Evolutionary conservation across 1,140 invertebrate genomes (phyloP).

Genomic region (Neoseiulus cucumeris): DNA sequence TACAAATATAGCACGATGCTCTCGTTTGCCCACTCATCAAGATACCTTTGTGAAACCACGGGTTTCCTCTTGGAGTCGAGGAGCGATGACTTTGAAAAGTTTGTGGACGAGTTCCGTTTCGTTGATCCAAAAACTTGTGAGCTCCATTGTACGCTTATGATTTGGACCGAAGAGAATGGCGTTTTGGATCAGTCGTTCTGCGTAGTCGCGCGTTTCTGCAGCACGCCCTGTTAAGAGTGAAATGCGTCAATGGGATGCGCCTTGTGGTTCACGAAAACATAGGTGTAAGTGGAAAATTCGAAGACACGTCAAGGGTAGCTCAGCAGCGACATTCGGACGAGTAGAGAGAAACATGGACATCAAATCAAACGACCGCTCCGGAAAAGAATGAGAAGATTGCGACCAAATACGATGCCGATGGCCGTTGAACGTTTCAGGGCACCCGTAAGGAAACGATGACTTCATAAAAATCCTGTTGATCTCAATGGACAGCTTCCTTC

Average conservation of each 20-base stretch:
- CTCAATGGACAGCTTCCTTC: no score
- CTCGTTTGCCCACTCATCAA: no score
- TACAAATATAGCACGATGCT: no score
- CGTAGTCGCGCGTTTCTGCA: neutral
- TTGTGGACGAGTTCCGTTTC: slow-evolving; percentile 79
- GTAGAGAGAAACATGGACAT: neutral
- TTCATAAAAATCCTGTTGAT: no score
- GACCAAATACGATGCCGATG: neutral
- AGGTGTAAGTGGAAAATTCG: neutral
- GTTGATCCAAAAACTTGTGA: slow-evolving; percentile 64
- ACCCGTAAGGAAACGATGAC: no score
- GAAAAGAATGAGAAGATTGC: neutral
- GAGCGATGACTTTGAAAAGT: slow-evolving; percentile 74
- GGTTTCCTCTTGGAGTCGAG: slow-evolving; percentile 48
- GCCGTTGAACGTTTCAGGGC: no score
- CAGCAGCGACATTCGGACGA: neutral
- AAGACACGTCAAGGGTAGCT: neutral
- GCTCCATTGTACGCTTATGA: slow-evolving; percentile 63
- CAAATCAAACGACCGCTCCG: neutral
- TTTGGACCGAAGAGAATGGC: slow-evolving; percentile 63
- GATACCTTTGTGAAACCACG: slow-evolving; percentile 44
- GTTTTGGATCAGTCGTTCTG: slow-evolving; percentile 47
- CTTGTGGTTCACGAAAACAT: neutral
- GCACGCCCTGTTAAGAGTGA: neutral
- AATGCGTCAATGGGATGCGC: neutral